Evolutionary conservation across 35 echinoderm and acorn worm genomes (phyloP).

Genomic region (Apostichopus parvimensis): DNA sequence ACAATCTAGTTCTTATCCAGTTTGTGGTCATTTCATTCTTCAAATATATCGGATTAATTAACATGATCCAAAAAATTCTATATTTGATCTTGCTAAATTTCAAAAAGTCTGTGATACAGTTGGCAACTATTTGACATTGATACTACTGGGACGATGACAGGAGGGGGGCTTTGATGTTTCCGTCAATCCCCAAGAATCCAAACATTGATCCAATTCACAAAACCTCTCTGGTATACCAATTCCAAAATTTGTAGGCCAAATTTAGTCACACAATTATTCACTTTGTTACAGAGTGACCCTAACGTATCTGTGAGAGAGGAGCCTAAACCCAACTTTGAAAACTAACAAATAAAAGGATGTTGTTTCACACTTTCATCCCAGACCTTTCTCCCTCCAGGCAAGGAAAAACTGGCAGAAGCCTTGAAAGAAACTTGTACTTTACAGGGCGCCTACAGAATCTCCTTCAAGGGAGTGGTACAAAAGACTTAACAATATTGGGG

Average conservation of each 20-base stretch:
- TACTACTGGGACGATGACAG: background rate
- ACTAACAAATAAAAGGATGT: background rate
- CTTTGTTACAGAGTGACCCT: background rate
- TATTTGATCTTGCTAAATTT: no score
- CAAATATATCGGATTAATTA: no score
- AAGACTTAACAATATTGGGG: background rate
- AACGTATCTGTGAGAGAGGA: background rate
- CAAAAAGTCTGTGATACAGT: no score
- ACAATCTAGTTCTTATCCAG: no score
- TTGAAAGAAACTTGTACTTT: background rate
- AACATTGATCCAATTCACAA: background rate
- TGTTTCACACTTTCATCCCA: background rate
- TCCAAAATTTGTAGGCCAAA: background rate
- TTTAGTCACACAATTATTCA: background rate
- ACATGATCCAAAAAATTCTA: no score
- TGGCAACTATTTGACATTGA: no score
- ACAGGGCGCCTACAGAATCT: background rate
- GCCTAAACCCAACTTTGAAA: background rate
- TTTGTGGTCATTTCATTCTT: no score
- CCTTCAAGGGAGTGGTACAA: background rate
- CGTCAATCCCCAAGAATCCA: background rate
- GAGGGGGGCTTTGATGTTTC: background rate
- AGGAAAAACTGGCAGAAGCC: background rate
- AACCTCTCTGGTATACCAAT: background rate
- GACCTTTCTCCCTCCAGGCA: background rate